A percentile compares a stretch with the other conserved stretches of the same genome.
phyloP scores from a whole-genome alignment of 2,113 vertebrate species.

The Emberiza fucata region DNA sequence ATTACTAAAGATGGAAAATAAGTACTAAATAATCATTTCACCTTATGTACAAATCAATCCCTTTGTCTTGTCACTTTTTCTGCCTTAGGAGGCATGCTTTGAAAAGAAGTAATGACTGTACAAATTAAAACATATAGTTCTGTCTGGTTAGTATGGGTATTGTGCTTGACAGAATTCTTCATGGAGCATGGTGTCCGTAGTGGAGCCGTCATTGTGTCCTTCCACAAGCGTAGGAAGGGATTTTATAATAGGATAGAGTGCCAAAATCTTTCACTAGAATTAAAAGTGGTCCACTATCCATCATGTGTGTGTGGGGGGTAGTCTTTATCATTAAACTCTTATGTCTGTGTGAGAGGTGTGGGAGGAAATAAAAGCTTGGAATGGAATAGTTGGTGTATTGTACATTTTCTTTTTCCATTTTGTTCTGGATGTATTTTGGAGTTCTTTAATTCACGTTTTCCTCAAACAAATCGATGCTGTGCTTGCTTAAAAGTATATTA shows the following conservation, averaged over 20 bases:
- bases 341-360: background rate
- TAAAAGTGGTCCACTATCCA: background rate
- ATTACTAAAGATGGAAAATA: background rate
- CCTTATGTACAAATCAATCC: background rate
- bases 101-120: background rate
- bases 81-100: background rate
- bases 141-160: background rate
- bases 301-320: background rate
- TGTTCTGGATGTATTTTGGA: background rate
- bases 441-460: background rate
- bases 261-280: background rate
- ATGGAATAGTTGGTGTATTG: background rate
- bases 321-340: slow-evolving; percentile 9
- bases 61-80: background rate
- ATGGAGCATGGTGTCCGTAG: background rate
- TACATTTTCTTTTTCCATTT: background rate
- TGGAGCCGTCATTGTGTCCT: background rate
- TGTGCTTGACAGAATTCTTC: background rate
- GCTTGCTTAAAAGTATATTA: background rate
- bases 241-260: background rate
- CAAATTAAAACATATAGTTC: background rate
- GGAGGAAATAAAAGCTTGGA: background rate
- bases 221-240: background rate
- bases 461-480: background rate
- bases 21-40: background rate